Evolutionary conservation across 2,797 vertebrate genomes (phyloP), one percentile per base, ranked within the genome.

Genomic region (Erpetoichthys calabaricus): DNA sequence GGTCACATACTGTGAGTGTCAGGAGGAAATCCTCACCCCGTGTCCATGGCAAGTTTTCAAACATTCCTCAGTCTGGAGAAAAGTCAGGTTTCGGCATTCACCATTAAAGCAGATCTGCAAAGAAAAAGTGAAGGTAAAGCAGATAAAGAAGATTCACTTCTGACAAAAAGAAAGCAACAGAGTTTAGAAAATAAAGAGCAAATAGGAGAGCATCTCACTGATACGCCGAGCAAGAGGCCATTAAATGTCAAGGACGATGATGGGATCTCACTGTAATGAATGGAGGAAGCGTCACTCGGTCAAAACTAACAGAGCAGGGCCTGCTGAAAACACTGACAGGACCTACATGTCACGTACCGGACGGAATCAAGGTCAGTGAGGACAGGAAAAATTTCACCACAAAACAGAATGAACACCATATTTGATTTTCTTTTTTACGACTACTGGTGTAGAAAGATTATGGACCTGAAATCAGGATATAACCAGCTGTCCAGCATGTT

Each of bases 61-160:
- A 62, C 96, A 99, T 71, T 83, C 80, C 68, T 89, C 87, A 1
- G 83, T 84, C 51, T 80, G 75, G 60, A 99, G 89, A 70, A 97
- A 89, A 64, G 94, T 92, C 55, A 84, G 81, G 69, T 93, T 91
- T 70, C 86, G 87, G 74, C 96, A 99, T 66, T 86, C 85, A 47
- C 96, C 96, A 44, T 90, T 89, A 58, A 98, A 98, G 79, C 96
- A 99, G 67, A 98, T 84, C 96, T 99, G 79, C 60, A 62, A 42
- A 9, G 44, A 56, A 51, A 62, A 68, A 45, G 45, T 62, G 53
- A 41, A 7, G 7, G 4, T 9, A 25, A 45, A 45, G 54, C n/a
- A 56, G 55, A 41, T 42, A 42, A 49, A 8, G 60, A 49, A 60
- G 54, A 59, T 43, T 56, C 41, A 25, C 9, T 9, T 51, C 9